Evolutionary conservation across 2,888 invertebrate genomes (phyloP), one percentile per base, ranked within the genome.

Genomic region (Aphidius colemani): DNA sequence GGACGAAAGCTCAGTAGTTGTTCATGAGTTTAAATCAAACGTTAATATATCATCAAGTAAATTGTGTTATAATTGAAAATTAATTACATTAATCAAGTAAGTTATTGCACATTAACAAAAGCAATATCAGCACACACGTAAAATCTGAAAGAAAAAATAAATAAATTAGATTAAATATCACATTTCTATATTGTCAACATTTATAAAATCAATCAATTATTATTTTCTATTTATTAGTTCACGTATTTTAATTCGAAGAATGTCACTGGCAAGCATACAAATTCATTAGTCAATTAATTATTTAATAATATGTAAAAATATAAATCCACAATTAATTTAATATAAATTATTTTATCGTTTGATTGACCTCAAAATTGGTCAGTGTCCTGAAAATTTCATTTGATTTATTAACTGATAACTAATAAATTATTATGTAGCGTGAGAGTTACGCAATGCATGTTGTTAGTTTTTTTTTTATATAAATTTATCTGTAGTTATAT

Each of bases 321-420:
- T 18, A 2, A 18, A 18, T 18, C 13, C 1, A 18, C 13, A 18
- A 18, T 18, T 18, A 2, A 18, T 18, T 18, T 18, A 18, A 18
- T 18, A 18, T 18, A 46, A 45, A 44, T 18, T 13, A 55, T 18
- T 55, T 8, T 13, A 45, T 8, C 10, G 7, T 45, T 46, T 10
- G 18, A 39, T 53, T 53, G 50, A 53, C 7, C 6, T 59, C 43
- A n/a, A 61, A 61, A 18, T 61, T n/a, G 61, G 55, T 55, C 41
- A 61, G 48, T 48, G 55, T 61, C 61, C 61, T 48, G 41, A 10
- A 50, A 9, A 13, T n/a, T 43, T 30, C 7, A 18, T 11, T 43
- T 61, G 53, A 41, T 55, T 13, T 45, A 30, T 46, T 3, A 45
- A 57, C 13, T 48, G 55, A 61, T 61, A 49, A 53, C 30, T 30